phyloP scores from a whole-genome alignment of 2,888 invertebrate species.

The Matsumyia berberina region DNA sequence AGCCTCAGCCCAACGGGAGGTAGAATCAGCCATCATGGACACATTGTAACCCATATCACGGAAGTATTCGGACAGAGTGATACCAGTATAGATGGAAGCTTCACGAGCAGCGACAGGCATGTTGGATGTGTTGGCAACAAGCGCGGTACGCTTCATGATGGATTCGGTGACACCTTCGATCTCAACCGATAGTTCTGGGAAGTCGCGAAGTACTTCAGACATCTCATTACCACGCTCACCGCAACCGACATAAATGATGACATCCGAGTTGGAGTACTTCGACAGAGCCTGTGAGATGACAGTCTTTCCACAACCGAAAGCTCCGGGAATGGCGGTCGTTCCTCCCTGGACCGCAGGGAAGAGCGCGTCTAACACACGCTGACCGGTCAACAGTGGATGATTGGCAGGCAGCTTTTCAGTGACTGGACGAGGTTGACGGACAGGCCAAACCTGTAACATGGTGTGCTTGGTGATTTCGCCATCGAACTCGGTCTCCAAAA shows the following conservation, averaged over 20 bases:
- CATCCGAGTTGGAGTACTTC: constrained; percentile 99
- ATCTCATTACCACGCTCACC: constrained; percentile 99
- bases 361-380: constrained; percentile 97
- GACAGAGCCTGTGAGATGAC: constrained; percentile 93
- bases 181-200: constrained; percentile 98
- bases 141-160: constrained; percentile 99
- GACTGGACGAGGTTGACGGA: constrained; percentile 97
- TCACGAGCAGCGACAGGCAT: constrained; percentile 99
- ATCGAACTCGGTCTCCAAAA: constrained; percentile 99
- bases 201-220: constrained; percentile 99
- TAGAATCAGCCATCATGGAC: constrained; percentile 99
- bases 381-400: constrained; percentile 98
- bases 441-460: constrained; percentile 99
- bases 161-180: constrained; percentile 98
- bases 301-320: constrained; percentile 98
- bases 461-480: constrained; percentile 94
- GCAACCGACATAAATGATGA: constrained; percentile 99
- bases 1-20: constrained; percentile 99
- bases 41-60: constrained; percentile 99
- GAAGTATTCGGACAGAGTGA: constrained; percentile 99
- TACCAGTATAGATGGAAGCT: constrained; percentile 99
- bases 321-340: constrained; percentile 99
- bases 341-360: constrained; percentile 99
- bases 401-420: constrained; percentile 99
- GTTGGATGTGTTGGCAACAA: constrained; percentile 99